Conservation (phyloP, 2,888 invertebrate genomes). For the Hyposoter didymator region DNA sequence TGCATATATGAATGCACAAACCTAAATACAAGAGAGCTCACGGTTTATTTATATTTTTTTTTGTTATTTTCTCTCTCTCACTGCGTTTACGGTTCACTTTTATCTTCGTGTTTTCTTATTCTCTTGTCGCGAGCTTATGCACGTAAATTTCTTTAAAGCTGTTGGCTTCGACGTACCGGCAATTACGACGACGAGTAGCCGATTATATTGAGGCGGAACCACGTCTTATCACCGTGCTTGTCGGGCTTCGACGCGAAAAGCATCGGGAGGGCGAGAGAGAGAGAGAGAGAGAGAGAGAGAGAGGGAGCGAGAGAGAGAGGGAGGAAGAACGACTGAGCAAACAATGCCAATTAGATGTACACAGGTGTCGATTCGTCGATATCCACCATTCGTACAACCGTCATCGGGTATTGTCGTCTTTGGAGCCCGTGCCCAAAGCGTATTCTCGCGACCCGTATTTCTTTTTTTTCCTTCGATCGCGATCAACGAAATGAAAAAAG, state of each 20-base stretch:
- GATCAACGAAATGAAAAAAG: constrained; percentile 14
- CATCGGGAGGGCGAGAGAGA: constrained; percentile 37
- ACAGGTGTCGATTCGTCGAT: constrained; percentile 79
- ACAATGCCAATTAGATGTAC: constrained; percentile 81
- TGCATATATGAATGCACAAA: constrained; percentile 39
- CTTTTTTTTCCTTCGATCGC: constrained; percentile 3
- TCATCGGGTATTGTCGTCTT: constrained; percentile 56
- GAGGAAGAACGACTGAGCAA: constrained; percentile 78
- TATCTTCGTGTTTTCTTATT: constrained; percentile 30
- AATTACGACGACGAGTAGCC: constrained; percentile 59
- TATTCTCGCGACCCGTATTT: constrained; percentile 55
- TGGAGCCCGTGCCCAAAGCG: constrained; percentile 60
- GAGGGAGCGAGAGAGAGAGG: constrained; percentile 43
- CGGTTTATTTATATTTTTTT: too few species aligned
- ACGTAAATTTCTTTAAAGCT: constrained; percentile 14
- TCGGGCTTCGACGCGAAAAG: constrained; percentile 66
- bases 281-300: constrained; percentile 40
- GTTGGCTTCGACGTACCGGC: constrained; percentile 43
- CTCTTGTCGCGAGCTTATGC: constrained; percentile 1
- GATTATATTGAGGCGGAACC: constrained; percentile 52
- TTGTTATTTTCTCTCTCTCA: constrained; percentile 11
- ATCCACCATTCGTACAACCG: constrained; percentile 70
- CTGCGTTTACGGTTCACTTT: constrained; percentile 18
- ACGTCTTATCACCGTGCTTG: constrained; percentile 54
- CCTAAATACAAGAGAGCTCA: background rate